Base-by-base conservation (phyloP, 2,888 invertebrate genomes). In the Eupsilia transversa region DNA sequence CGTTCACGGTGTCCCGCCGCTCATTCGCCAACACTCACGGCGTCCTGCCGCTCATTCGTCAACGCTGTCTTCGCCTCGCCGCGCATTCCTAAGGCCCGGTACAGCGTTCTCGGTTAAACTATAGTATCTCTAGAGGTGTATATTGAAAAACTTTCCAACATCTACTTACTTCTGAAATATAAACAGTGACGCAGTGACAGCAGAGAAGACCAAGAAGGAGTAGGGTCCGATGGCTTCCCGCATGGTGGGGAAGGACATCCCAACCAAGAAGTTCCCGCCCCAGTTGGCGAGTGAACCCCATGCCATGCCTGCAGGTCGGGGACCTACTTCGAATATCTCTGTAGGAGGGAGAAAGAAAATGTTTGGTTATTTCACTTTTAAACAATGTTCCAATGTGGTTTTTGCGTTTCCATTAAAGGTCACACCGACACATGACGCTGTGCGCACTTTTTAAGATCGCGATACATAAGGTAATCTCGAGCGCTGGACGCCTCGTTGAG, bases 261-360 rank as follows among this genome's bases (percentile, higher is more conserved):
- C 99, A 79, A 99, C 98, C 10, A 98, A 90, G 92, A 99, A 98
- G 96, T 99, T 99, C 61, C 98, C 98, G 0, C 97, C 97, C 99
- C 99, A 99, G 92, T 99, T 99, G 78, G 97, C 97, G 88, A 98
- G 97, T 79, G 98, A 98, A 59, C 98, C 99, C 92, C 98, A 96
- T 64, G 98, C 97, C 98, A 99, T 98, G 69, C 98, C 98, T 33
- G 97, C 97, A 0, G 98, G 97, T n/a, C 98, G 97, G 0, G 98
- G 98, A 0, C 98, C 98, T 77, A 98, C 98, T 90, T 98, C 98
- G 91, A 99, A 98, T 71, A 99, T 92, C 94, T 99, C 99, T 94
- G 95, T 3, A 89, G 17, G 20, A 56, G 2, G 23, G n/a, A 66
- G 23, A 30, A 70, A 43, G 17, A 23, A 10, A 65, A n/a, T n/a